These are phyloP conservation scores for Hippocampus guttulatus DNA, from an alignment of 2,113 vertebrate genomes.

Conservation along the genomic window DNA sequence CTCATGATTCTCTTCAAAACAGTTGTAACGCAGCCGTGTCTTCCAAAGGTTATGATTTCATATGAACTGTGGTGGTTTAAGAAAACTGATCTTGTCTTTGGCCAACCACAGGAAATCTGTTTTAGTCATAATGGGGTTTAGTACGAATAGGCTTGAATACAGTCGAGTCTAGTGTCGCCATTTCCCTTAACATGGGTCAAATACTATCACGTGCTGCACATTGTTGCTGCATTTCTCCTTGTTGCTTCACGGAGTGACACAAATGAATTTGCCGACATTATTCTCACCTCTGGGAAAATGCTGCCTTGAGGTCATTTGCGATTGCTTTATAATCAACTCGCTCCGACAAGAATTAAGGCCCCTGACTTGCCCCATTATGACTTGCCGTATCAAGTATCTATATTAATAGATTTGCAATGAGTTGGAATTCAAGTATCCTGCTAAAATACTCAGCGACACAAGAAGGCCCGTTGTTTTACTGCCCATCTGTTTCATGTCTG, in stretches of 20 bases:
- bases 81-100: slow-evolving; percentile 4
- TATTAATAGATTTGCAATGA: not conserved
- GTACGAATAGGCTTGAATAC: slow-evolving; percentile 16
- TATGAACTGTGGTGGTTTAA: slow-evolving; percentile 2
- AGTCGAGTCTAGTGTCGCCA: slow-evolving; percentile 2
- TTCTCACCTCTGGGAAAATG: not conserved
- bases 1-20: slow-evolving; percentile 20
- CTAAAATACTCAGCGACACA: not conserved
- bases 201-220: not conserved
- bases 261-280: not conserved
- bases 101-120: slow-evolving; percentile 29
- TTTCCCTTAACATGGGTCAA: not conserved
- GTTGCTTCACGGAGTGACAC: not conserved
- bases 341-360: not conserved
- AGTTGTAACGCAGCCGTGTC: slow-evolving; percentile 17
- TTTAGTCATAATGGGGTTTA: slow-evolving; percentile 24
- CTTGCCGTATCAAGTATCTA: not conserved
- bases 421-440: not conserved
- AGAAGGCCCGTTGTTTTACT: not conserved
- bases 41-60: slow-evolving; percentile 8
- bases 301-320: not conserved
- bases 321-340: not conserved
- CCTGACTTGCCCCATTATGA: not conserved
- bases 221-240: not conserved
- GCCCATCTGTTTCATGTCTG: slow-evolving; percentile 20